Conservation (phyloP, 2,113 vertebrate genomes). For the Nasalis larvatus region DNA sequence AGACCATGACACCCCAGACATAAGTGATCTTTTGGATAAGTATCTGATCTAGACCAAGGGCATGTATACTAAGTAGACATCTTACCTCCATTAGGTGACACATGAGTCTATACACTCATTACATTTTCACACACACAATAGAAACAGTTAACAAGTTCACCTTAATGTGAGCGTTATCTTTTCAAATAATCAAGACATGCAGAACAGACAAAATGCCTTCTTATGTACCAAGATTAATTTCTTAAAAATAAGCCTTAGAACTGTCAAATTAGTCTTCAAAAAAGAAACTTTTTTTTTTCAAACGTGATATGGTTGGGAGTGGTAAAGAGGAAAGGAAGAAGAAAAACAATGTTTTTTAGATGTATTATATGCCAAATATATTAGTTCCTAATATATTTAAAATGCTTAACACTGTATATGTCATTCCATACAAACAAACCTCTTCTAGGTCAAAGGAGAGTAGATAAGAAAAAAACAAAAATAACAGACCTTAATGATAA, state of each 20-base stretch:
- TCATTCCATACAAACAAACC: neutral
- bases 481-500: neutral
- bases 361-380: neutral
- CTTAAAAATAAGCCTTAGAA: neutral
- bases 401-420: neutral
- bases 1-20: neutral
- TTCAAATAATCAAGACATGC: conserved; percentile 15
- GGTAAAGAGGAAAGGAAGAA: neutral
- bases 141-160: conserved; percentile 1
- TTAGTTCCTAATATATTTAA: neutral
- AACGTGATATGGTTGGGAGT: neutral
- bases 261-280: neutral
- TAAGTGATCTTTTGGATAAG: neutral
- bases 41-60: neutral
- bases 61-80: neutral
- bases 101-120: neutral
- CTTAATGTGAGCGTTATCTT: neutral
- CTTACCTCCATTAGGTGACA: neutral
- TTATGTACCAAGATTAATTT: neutral
- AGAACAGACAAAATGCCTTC: conserved; percentile 1
- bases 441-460: neutral
- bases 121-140: neutral
- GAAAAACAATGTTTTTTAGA: neutral
- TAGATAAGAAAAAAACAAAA: no score
- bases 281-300: neutral